Conservation (phyloP, 2,113 vertebrate species). For the Chloroceryle aenea region DNA sequence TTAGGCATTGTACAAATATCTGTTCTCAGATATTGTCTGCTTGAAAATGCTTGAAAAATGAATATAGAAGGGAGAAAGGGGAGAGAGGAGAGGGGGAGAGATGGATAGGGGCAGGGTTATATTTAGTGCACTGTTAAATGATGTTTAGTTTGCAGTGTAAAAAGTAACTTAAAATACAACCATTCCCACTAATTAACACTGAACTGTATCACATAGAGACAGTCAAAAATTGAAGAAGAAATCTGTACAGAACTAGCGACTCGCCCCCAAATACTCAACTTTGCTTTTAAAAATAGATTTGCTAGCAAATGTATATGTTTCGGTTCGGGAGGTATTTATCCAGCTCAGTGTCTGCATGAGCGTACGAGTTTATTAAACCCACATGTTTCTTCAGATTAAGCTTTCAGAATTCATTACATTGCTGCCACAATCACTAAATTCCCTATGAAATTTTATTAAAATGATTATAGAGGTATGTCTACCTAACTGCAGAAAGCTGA, state of each 20-base stretch:
- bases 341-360: background rate
- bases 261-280: background rate
- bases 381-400: background rate
- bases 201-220: background rate
- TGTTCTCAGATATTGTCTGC: background rate
- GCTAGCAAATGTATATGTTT: background rate
- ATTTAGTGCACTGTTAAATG: background rate
- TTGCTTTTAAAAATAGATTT: background rate
- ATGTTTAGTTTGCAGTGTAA: background rate
- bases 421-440: background rate
- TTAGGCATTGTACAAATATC: background rate
- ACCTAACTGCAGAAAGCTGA: background rate
- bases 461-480: background rate
- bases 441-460: background rate
- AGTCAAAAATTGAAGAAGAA: background rate
- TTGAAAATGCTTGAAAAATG: background rate
- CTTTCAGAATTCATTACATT: conserved; percentile 12
- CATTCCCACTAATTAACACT: background rate
- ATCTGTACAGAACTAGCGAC: background rate
- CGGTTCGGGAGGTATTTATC: background rate
- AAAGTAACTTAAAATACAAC: background rate
- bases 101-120: background rate
- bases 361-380: background rate
- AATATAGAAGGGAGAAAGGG: background rate
- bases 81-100: background rate